Percentiles rank a stretch among this genome's conserved stretches.
Conservation (phyloP, 1,140 invertebrate genomes). For the Lordiphosa collinella region DNA sequence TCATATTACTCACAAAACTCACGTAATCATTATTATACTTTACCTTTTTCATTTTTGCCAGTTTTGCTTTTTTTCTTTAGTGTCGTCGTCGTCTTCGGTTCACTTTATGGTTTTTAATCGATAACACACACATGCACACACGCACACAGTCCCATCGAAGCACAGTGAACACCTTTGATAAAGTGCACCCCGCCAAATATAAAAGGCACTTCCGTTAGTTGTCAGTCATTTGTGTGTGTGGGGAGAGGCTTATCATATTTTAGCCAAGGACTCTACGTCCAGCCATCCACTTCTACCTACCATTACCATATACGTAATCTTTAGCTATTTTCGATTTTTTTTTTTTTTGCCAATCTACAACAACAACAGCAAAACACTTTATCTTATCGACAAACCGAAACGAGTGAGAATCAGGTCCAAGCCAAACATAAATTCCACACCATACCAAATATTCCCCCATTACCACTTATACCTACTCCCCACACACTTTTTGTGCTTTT, state of each 20-base stretch:
- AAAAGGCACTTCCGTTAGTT: conserved; percentile 53
- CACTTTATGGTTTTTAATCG: conserved; percentile 63
- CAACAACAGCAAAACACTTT: conserved; percentile 24
- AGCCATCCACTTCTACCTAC: conserved; percentile 34
- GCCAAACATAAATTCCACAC: conserved; percentile 36
- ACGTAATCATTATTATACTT: conserved; percentile 51
- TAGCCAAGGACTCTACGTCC: conserved; percentile 20
- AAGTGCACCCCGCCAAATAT: conserved; percentile 27
- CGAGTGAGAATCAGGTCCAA: conserved; percentile 36
- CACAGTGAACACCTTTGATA: conserved; percentile 47
- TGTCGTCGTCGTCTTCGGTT: conserved; percentile 30
- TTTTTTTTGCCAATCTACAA: conserved; percentile 44
- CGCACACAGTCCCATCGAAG: conserved; percentile 11
- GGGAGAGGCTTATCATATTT: conserved; percentile 19
- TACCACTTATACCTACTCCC: not conserved
- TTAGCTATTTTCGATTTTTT: conserved; percentile 65
- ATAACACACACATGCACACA: conserved; percentile 59
- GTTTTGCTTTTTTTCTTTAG: conserved; percentile 11
- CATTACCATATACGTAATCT: conserved; percentile 64
- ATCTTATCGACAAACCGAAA: conserved; percentile 64
- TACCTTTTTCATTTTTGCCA: conserved; percentile 11
- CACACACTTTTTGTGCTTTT: not conserved
- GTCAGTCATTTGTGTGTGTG: conserved; percentile 34
- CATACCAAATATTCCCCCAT: conserved; percentile 2
- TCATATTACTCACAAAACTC: conserved; percentile 53